phyloP scores from a whole-genome alignment of 2,113 vertebrate species.

The Burhinus oedicnemus region DNA sequence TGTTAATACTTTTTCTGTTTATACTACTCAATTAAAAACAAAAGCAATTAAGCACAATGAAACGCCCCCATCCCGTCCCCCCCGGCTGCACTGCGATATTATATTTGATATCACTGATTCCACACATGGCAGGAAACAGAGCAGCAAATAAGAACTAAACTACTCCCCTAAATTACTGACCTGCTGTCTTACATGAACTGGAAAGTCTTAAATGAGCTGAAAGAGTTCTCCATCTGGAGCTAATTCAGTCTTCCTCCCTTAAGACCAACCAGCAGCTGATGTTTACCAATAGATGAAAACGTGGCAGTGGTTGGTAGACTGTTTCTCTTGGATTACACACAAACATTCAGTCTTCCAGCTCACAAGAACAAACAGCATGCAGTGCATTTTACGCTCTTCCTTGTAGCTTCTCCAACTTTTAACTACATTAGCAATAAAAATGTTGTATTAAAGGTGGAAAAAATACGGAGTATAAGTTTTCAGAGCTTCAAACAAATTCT shows the following conservation, averaged over 20 bases:
- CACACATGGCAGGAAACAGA: neutral
- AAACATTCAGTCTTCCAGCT: neutral
- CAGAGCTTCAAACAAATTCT: neutral
- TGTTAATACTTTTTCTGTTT: neutral
- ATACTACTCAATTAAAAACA: neutral
- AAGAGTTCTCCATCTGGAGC: slow-evolving; percentile 46
- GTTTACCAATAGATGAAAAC: slow-evolving; percentile 67
- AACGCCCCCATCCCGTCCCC: no score
- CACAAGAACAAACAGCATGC: neutral
- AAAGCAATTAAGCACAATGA: neutral
- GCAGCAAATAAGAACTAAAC: neutral
- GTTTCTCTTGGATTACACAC: neutral
- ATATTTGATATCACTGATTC: neutral
- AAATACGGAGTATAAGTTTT: neutral
- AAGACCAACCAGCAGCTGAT: slow-evolving; percentile 36
- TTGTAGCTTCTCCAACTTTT: neutral
- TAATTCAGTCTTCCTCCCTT: slow-evolving; percentile 29
- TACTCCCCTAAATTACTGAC: slow-evolving; percentile 27
- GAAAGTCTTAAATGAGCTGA: slow-evolving; percentile 16
- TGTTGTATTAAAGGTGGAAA: neutral
- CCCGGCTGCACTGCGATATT: neutral
- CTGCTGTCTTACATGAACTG: slow-evolving; percentile 30
- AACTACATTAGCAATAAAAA: neutral
- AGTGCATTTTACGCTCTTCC: neutral
- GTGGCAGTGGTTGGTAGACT: slow-evolving; percentile 36